phyloP scores from a whole-genome alignment of 2,113 vertebrate species.

The Eudyptes chrysolophus region DNA sequence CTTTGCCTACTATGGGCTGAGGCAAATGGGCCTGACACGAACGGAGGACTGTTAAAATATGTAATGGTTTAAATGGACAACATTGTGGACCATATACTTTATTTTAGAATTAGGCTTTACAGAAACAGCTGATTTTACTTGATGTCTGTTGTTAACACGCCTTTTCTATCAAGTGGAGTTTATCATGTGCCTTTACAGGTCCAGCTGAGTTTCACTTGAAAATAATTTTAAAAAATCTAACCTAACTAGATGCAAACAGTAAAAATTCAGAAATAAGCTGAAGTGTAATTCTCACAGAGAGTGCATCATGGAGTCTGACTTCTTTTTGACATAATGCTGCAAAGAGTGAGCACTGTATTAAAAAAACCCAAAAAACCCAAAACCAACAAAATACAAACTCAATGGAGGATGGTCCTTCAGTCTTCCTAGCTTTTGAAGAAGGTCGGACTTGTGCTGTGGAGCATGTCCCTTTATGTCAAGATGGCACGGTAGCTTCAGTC shows the following conservation, averaged over 20 bases:
- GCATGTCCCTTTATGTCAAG: background rate
- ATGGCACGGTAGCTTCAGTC: background rate
- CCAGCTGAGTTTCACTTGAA: background rate
- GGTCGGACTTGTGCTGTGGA: background rate
- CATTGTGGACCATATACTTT: background rate
- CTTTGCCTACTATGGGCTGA: background rate
- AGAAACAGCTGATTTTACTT: background rate
- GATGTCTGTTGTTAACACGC: background rate
- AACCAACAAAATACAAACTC: background rate
- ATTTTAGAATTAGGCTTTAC: background rate
- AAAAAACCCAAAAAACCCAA: too few relatives aligned
- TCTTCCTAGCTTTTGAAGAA: background rate
- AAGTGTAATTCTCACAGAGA: background rate
- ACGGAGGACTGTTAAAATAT: background rate
- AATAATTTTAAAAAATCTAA: background rate
- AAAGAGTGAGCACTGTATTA: background rate
- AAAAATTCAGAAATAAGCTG: background rate
- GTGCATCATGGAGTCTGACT: background rate
- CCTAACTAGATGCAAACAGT: background rate
- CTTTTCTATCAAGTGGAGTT: background rate
- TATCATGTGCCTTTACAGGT: background rate
- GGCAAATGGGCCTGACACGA: background rate
- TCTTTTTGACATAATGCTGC: background rate
- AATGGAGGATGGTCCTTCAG: background rate
- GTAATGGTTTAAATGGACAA: background rate